phyloP scores from a whole-genome alignment of 2,797 vertebrate genomes.

The Strix occidentalis region DNA sequence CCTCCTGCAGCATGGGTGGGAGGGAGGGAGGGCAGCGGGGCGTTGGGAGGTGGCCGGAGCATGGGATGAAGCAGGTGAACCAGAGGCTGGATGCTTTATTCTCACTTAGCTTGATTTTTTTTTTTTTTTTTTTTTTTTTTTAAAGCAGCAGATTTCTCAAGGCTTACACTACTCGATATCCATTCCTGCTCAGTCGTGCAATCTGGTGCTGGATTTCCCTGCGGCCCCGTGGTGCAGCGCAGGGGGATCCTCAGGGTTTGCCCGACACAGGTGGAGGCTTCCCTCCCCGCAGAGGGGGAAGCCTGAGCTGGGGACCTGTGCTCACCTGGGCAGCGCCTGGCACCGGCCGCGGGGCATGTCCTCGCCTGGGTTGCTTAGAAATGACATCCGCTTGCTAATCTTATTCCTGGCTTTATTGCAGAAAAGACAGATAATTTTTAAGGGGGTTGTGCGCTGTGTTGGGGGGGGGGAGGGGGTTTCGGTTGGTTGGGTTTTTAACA shows the following conservation, averaged over 20 bases:
- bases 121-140: neutral
- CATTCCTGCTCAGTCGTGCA: neutral
- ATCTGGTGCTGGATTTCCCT: slow-evolving; percentile 11
- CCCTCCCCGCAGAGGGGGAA: neutral
- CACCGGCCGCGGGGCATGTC: accelerated
- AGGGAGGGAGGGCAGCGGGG: neutral
- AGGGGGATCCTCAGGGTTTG: slow-evolving; percentile 31
- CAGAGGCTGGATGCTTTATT: neutral
- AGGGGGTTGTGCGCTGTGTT: neutral
- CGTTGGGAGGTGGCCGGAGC: neutral
- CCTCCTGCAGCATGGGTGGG: neutral
- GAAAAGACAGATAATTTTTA: neutral
- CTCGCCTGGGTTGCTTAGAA: neutral
- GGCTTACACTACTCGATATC: accelerated
- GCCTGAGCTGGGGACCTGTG: neutral
- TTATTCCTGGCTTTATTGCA: neutral
- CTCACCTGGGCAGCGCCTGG: neutral
- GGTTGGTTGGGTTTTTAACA: neutral
- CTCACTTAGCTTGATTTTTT: neutral
- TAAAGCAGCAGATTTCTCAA: neutral
- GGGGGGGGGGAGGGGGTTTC: accelerated
- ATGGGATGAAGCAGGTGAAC: neutral
- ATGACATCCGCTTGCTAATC: neutral
- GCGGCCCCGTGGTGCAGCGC: neutral
- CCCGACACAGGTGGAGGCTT: neutral